Conservation (phyloP, 1,140 invertebrate species). For the Pomacea maculata region DNA sequence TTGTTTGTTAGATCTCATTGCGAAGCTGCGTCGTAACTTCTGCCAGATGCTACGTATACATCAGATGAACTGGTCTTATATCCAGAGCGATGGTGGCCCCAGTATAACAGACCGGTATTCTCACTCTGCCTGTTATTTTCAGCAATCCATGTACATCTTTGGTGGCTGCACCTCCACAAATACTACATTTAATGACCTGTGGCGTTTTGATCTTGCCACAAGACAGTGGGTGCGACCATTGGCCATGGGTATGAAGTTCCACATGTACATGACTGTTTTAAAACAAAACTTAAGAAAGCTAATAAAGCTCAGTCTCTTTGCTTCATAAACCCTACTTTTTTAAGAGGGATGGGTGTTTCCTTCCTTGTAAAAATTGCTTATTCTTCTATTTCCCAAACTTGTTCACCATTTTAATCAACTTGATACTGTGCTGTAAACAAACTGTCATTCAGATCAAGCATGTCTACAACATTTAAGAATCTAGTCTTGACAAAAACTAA, state of each 20-base stretch:
- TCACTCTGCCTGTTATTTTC: slow-evolving; percentile 84
- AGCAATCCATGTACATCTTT: slow-evolving; percentile 86
- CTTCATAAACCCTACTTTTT: no score
- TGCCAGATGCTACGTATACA: slow-evolving; percentile 7
- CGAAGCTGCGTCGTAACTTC: slow-evolving; percentile 8
- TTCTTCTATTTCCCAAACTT: no score
- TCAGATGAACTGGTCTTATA: slow-evolving; percentile 16
- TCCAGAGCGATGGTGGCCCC: slow-evolving; percentile 59
- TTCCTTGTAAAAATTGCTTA: no score
- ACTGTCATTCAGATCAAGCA: no score
- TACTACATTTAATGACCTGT: slow-evolving; percentile 97
- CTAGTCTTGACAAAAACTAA: no score
- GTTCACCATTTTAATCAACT: no score
- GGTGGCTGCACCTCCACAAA: slow-evolving; percentile 93
- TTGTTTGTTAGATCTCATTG: slow-evolving; percentile 4
- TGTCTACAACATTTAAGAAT: no score
- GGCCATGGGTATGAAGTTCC: slow-evolving; percentile 57
- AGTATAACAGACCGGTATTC: slow-evolving; percentile 90
- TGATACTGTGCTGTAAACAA: no score
- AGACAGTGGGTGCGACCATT: slow-evolving; percentile 76
- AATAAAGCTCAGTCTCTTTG: no score
- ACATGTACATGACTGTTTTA: not conserved
- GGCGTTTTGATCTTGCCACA: slow-evolving; percentile 88
- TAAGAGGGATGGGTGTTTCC: no score
- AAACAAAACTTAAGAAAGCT: not conserved